These are phyloP conservation scores for Caenorhabditis briggsae DNA, from an alignment of 1,140 invertebrate genomes.

Conservation along the genomic window DNA sequence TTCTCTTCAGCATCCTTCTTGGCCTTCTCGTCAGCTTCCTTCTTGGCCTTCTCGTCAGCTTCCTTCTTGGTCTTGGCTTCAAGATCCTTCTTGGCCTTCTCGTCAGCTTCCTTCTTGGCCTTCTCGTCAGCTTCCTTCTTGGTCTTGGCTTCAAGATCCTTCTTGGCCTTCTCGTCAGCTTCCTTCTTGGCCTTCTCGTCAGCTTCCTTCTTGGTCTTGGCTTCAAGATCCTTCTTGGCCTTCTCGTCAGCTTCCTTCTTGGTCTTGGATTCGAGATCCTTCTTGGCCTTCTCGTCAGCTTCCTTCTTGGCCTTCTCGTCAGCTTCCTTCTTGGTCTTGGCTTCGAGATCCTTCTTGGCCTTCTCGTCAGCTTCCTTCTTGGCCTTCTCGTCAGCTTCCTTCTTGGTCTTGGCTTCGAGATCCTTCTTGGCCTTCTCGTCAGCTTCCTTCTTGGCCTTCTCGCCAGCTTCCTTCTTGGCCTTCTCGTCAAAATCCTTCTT, in stretches of 20 bases:
- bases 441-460: conserved; percentile 11
- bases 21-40: conserved; percentile 48
- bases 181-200: conserved; percentile 14
- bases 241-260: conserved; percentile 44
- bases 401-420: conserved; percentile 8
- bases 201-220: background rate
- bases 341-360: background rate
- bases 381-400: conserved; percentile 16
- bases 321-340: background rate
- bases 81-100: conserved; percentile 47
- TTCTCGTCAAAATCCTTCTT: conserved; percentile 11
- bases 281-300: conserved; percentile 39
- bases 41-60: conserved; percentile 18
- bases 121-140: conserved; percentile 22
- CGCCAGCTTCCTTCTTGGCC: conserved; percentile 25
- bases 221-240: conserved; percentile 1
- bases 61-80: conserved; percentile 25
- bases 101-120: conserved; percentile 37
- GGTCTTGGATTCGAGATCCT: conserved; percentile 42
- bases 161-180: background rate
- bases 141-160: background rate
- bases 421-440: conserved; percentile 46
- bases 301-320: conserved; percentile 5
- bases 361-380: conserved; percentile 45
- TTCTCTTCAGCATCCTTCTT: conserved; percentile 11